Conservation (phyloP, 2,797 vertebrate species). For the Chromis chromis region DNA sequence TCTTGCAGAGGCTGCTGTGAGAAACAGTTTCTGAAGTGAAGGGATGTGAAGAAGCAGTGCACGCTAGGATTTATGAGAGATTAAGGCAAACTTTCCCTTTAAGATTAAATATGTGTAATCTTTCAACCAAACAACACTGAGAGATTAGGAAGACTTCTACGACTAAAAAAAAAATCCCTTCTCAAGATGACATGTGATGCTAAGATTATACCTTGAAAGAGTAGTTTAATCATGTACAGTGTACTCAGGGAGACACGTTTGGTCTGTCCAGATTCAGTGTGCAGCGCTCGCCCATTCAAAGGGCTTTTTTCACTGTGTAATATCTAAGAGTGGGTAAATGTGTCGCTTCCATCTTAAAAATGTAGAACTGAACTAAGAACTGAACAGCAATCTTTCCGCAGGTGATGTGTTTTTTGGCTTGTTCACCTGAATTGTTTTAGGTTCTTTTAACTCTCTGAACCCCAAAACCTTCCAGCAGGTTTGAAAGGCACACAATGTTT, state of each 20-base stretch:
- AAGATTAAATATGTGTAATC: slow-evolving; percentile 82
- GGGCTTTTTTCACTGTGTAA: not conserved
- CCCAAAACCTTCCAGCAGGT: too few species aligned
- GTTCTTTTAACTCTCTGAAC: too few species aligned
- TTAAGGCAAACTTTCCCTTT: slow-evolving; percentile 71
- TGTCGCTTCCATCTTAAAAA: not conserved
- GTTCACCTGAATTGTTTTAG: too few species aligned
- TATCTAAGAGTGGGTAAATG: not conserved
- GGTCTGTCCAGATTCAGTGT: slow-evolving; percentile 3
- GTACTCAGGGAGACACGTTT: slow-evolving; percentile 16
- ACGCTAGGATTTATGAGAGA: slow-evolving; percentile 72
- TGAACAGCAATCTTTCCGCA: not conserved
- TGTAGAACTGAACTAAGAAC: too few species aligned
- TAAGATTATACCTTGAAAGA: slow-evolving; percentile 58
- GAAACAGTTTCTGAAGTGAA: slow-evolving; percentile 51
- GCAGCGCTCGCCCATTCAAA: not conserved
- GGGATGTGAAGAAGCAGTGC: slow-evolving; percentile 43
- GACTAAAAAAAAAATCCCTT: slow-evolving; percentile 53
- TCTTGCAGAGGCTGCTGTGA: slow-evolving; percentile 36
- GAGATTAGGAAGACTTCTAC: slow-evolving; percentile 66
- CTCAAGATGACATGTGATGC: slow-evolving; percentile 62
- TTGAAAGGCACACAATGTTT: too few species aligned
- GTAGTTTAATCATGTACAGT: slow-evolving; percentile 46
- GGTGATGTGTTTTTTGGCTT: too few species aligned
- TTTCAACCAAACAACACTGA: slow-evolving; percentile 67